phyloP scores from a whole-genome alignment of 2,113 vertebrate species.

The Microcebus jonahi region DNA sequence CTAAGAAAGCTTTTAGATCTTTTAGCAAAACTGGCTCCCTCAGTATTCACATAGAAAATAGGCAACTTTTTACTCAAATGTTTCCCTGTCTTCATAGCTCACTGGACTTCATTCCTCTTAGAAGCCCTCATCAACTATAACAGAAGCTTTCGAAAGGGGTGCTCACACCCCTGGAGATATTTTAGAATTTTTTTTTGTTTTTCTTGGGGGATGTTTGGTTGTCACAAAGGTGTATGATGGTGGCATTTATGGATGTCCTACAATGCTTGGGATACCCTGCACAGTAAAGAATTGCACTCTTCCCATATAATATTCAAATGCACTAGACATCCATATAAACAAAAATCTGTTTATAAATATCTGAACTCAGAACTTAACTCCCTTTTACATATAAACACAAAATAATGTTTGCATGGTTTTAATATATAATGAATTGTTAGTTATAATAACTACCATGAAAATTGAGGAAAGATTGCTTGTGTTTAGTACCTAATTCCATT shows the following conservation, averaged over 20 bases:
- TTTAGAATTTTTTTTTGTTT: background rate
- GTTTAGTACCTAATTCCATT: constrained; percentile 5
- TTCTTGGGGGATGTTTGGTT: background rate
- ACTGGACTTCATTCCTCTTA: background rate
- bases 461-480: background rate
- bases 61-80: background rate
- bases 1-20: background rate
- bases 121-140: background rate
- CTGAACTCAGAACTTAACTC: background rate
- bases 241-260: background rate
- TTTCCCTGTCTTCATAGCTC: background rate
- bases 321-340: background rate
- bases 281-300: background rate
- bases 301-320: background rate
- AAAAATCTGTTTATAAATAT: background rate
- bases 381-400: background rate
- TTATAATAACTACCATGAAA: background rate
- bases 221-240: background rate
- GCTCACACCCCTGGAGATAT: background rate
- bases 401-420: background rate
- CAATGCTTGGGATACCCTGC: background rate
- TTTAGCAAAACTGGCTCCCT: background rate
- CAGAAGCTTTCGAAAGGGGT: background rate
- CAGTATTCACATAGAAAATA: background rate
- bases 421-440: background rate